phyloP scores from a whole-genome alignment of 1,140 invertebrate genomes.

The Nasonia vitripennis region DNA sequence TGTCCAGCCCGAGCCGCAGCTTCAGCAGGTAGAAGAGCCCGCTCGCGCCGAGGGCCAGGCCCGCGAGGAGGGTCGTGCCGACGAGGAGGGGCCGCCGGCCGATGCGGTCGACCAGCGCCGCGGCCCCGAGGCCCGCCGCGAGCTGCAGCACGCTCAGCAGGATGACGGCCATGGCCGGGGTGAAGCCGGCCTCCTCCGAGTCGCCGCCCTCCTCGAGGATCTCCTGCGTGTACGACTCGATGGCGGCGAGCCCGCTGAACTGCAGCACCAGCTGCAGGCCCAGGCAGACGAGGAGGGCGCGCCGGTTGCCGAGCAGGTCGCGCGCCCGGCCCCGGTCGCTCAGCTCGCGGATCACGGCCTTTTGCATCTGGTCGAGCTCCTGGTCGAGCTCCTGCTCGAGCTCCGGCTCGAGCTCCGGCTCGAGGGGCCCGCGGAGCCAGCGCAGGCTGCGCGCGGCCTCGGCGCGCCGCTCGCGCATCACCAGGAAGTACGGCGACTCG shows the following conservation, averaged over 20 bases:
- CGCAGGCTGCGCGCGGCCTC: conserved; percentile 71
- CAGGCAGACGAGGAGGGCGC: conserved; percentile 73
- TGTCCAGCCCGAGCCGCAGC: conserved; percentile 65
- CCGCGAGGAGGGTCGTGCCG: conserved; percentile 75
- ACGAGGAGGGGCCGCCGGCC: conserved; percentile 77
- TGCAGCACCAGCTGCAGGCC: conserved; percentile 79
- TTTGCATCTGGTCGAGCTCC: conserved; percentile 69
- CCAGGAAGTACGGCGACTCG: conserved; percentile 78
- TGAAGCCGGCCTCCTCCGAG: conserved; percentile 62
- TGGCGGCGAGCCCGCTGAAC: conserved; percentile 81
- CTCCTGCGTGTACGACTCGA: conserved; percentile 83
- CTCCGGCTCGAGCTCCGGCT: conserved; percentile 37
- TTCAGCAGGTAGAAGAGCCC: conserved; percentile 75
- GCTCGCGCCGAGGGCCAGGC: conserved; percentile 69
- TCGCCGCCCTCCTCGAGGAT: conserved; percentile 75
- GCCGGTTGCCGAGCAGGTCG: conserved; percentile 74
- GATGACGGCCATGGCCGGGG: conserved; percentile 75
- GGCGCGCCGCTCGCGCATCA: conserved; percentile 64
- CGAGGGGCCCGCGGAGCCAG: conserved; percentile 60
- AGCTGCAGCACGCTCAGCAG: conserved; percentile 82
- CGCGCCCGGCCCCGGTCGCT: conserved; percentile 64
- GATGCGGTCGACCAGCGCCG: conserved; percentile 75
- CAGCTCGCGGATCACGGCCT: conserved; percentile 64
- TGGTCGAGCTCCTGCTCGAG: conserved; percentile 60
- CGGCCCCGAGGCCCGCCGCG: conserved; percentile 76